Evolutionary conservation across 2,113 vertebrate genomes (phyloP).

Genomic region (Rissa tridactyla): DNA sequence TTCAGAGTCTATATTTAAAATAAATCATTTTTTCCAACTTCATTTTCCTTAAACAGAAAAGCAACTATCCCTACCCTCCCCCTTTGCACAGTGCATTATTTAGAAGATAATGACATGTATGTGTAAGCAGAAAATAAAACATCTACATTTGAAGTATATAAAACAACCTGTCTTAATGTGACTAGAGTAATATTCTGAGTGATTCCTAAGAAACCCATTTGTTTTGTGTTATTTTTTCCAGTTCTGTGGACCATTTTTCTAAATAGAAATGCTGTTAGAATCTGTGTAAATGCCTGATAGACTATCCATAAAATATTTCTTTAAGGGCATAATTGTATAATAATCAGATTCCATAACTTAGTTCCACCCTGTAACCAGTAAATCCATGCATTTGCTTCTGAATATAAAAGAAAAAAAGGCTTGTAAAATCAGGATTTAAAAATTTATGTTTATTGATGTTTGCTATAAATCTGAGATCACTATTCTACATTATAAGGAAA

Average conservation of each 20-base stretch:
- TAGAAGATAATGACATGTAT: not conserved
- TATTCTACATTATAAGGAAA: not conserved
- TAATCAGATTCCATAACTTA: constrained; percentile 24
- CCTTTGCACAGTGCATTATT: not conserved
- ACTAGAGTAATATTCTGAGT: not conserved
- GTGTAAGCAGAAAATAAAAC: not conserved
- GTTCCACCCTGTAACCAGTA: not conserved
- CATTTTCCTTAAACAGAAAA: not conserved
- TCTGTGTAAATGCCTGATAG: not conserved
- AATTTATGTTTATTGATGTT: not conserved
- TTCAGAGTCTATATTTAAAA: not conserved
- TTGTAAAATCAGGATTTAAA: not conserved
- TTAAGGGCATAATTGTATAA: not conserved
- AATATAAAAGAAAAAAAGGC: not conserved
- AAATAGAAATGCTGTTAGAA: not conserved
- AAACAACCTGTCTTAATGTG: not conserved
- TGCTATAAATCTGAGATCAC: not conserved
- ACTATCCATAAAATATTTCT: constrained; percentile 5
- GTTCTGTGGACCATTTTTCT: not conserved
- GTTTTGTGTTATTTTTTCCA: not conserved
- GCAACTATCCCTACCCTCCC: not conserved
- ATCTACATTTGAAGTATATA: not conserved
- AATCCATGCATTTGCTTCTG: not conserved
- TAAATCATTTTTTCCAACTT: not conserved
- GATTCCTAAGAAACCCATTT: not conserved